Evolutionary conservation across 2,888 invertebrate species (phyloP).

Genomic region (Mycalesis mineus): DNA sequence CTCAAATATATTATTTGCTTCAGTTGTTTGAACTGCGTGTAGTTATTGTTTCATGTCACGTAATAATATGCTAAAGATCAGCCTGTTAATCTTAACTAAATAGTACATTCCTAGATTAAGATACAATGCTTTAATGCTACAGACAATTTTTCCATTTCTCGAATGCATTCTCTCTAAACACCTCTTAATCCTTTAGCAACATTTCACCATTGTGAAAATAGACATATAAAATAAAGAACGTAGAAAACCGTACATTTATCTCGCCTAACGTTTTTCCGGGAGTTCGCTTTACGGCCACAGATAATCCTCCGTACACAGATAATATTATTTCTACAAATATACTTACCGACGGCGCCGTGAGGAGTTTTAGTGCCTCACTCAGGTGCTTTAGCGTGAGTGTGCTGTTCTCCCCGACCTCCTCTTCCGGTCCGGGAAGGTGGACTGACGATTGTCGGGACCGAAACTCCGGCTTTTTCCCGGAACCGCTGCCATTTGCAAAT

Average conservation of each 20-base stretch:
- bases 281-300: background rate
- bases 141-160: background rate
- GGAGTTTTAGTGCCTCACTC: conserved; percentile 87
- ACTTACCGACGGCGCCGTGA: conserved; percentile 90
- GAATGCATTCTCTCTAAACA: background rate
- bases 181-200: background rate
- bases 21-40: no score
- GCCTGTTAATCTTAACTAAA: no score
- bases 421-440: conserved; percentile 80
- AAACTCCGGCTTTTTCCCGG: conserved; percentile 64
- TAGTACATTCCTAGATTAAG: no score
- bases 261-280: background rate
- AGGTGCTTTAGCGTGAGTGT: conserved; percentile 87
- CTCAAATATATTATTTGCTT: no score
- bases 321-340: conserved; percentile 3
- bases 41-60: no score
- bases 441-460: conserved; percentile 81
- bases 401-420: conserved; percentile 80
- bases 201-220: background rate
- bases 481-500: conserved; percentile 68
- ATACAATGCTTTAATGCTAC: no score
- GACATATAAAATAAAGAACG: background rate
- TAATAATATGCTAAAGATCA: no score
- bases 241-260: background rate
- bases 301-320: background rate